Conservation (phyloP, 2,888 invertebrate genomes). For the Scelioninae gen. 2 region DNA sequence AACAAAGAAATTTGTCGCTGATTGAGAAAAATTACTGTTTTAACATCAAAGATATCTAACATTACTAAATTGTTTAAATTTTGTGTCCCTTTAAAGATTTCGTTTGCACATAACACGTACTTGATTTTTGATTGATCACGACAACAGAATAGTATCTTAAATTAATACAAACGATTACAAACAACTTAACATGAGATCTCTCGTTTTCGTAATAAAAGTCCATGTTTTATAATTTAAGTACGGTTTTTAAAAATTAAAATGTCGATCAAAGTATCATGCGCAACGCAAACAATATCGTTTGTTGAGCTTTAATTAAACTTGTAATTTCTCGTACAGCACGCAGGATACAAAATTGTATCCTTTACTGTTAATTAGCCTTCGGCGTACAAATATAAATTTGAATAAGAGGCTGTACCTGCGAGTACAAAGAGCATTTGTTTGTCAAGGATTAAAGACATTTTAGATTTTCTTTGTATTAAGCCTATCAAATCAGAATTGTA, state of each 20-base stretch:
- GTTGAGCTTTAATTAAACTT: neutral
- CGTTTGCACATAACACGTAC: conserved; percentile 7
- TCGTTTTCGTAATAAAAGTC: too few species aligned
- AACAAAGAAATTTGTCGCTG: too few species aligned
- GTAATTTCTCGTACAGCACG: neutral
- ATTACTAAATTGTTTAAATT: too few species aligned
- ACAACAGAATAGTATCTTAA: neutral
- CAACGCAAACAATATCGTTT: conserved; percentile 1
- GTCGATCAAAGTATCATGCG: neutral
- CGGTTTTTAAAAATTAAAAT: neutral
- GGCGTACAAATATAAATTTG: neutral
- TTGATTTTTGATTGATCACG: neutral
- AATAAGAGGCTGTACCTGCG: neutral
- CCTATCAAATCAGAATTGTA: conserved; percentile 39
- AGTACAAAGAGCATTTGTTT: conserved; percentile 11
- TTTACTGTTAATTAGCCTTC: neutral
- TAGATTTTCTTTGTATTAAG: conserved; percentile 24
- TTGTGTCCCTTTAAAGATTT: conserved; percentile 11
- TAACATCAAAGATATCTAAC: too few species aligned
- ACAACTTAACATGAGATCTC: neutral
- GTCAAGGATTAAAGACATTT: conserved; percentile 6
- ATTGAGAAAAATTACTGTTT: too few species aligned
- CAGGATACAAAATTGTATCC: neutral
- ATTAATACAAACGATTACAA: neutral
- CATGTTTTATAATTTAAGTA: conserved; percentile 1